Percentiles rank a stretch among this genome's conserved stretches.
These are phyloP conservation scores for Arctopsyche grandis DNA, from an alignment of 1,140 invertebrate genomes.

Conservation along the genomic window DNA sequence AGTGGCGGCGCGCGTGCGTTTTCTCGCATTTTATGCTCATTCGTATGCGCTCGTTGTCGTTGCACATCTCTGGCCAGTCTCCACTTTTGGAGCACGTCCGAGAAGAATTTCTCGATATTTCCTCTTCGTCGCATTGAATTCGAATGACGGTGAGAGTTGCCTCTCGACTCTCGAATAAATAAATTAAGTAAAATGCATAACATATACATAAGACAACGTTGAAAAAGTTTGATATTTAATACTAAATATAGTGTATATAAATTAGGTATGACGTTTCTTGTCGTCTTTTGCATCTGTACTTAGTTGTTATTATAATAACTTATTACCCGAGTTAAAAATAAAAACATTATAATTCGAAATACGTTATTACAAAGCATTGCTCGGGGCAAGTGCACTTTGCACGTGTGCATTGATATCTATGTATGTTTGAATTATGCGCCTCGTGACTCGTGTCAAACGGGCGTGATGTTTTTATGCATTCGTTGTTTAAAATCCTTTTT, in stretches of 20 bases:
- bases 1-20: background rate
- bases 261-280: background rate
- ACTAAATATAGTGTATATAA: background rate
- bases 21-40: constrained; percentile 4
- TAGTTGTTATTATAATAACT: background rate
- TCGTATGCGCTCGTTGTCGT: background rate
- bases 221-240: background rate
- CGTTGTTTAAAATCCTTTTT: constrained; percentile 23
- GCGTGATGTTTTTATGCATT: constrained; percentile 19
- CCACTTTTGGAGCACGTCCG: constrained; percentile 33
- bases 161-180: background rate
- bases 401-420: constrained; percentile 16
- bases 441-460: constrained; percentile 31
- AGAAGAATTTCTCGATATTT: constrained; percentile 41
- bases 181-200: constrained; percentile 17
- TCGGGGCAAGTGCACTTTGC: background rate
- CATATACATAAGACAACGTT: background rate
- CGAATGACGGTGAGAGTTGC: constrained; percentile 34
- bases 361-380: background rate
- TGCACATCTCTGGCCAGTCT: constrained; percentile 26
- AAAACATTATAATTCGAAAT: too few species aligned
- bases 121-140: constrained; percentile 35
- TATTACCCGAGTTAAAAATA: too few species aligned
- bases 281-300: too few species aligned
- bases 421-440: constrained; percentile 25